A percentile compares a stretch with the other conserved stretches of the same genome.
Evolutionary conservation across 2,113 vertebrate genomes (phyloP).

Genomic region (Rousettus leschenaultii): DNA sequence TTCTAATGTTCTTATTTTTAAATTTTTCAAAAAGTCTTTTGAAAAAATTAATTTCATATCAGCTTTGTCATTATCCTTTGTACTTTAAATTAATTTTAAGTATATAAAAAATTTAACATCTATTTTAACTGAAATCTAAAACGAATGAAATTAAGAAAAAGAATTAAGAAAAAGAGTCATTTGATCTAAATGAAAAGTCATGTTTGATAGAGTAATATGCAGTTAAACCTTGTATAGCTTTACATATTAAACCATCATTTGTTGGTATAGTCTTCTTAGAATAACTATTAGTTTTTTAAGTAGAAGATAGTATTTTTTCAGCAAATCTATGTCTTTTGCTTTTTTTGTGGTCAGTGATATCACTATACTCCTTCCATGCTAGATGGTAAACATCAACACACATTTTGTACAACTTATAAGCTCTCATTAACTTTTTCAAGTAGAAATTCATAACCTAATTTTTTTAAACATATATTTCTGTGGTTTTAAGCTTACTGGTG

Average conservation of each 20-base stretch:
- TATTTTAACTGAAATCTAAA: constrained; percentile 36
- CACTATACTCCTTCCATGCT: background rate
- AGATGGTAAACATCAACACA: background rate
- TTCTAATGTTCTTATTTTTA: background rate
- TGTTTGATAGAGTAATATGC: background rate
- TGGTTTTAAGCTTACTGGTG: background rate
- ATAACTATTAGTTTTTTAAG: background rate
- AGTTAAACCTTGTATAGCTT: background rate
- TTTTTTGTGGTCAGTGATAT: background rate
- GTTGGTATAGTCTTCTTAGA: background rate
- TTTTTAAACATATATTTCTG: background rate
- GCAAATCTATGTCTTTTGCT: background rate
- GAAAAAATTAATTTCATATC: constrained; percentile 8
- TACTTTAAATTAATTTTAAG: background rate
- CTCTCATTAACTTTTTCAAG: background rate
- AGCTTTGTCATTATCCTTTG: background rate
- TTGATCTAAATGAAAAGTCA: constrained; percentile 45
- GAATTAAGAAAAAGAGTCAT: background rate
- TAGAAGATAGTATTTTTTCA: background rate
- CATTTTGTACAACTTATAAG: background rate
- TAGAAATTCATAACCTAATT: constrained; percentile 9
- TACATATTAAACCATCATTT: background rate
- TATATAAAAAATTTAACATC: background rate
- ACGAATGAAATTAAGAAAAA: background rate
- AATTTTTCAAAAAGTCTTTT: background rate